Base-by-base conservation (phyloP, 2,797 vertebrate species). In the Geotrypetes seraphini region DNA sequence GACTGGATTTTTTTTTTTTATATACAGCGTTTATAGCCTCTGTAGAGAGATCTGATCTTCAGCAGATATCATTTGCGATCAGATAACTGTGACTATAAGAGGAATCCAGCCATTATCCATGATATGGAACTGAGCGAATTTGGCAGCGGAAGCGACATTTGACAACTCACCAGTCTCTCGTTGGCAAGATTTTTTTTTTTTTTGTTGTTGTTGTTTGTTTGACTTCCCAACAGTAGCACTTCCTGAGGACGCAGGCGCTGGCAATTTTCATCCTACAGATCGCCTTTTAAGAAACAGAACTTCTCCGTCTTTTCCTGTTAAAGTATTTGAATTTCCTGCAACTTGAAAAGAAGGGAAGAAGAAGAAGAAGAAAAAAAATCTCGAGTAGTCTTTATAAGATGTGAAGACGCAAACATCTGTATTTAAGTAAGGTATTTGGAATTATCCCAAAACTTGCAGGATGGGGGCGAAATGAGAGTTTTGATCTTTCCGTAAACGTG, bases 121-220 rank as follows among this genome's bases (percentile, higher is more conserved):
- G 63, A 66, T 51, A 66, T 31, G 55, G 74, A 69, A 55, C 50
- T 53, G 49, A 42, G 57, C 69, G 77, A 76, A 74, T 77, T 79
- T 75, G 79, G 80, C 73, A 61, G 69, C 69, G 46, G 50, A 73
- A 64, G 59, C 53, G 41, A 60, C 64, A 69, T 59, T 54, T 61
- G 65, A 71, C 71, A 75, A 84, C 86, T 89, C 83, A 90, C 84
- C 86, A 70, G 73, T 60, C 53, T 57, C 69, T 70, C 37, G 64
- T 73, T 70, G 56, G 57, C 70, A 56, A 74, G 71, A 77, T 74
- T 70, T 55, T 63, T n/a, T 68, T 60, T 53, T 35, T 28, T 33
- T 39, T 49, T 28, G 33, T 52, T 35, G 7, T 30, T 16, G 28
- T 16, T 24, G 15, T 31, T 59, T 56, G 32, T 42, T 63, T 63